Conservation (phyloP, 92 coral and sea anemone genomes). For the Umimayanthus kanabou region DNA sequence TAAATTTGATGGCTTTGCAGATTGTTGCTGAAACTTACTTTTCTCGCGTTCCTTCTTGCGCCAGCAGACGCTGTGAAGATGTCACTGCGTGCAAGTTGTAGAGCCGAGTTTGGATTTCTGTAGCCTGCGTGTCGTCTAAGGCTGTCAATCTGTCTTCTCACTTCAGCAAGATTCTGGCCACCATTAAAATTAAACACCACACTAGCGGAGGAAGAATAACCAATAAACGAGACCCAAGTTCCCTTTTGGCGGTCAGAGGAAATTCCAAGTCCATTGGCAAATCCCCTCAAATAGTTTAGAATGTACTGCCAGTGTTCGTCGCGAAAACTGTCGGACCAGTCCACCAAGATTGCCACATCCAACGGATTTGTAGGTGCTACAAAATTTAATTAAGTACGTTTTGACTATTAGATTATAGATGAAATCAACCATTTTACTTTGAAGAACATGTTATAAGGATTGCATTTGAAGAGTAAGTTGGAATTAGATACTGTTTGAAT, state of each 20-base stretch:
- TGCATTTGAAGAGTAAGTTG: too few relatives aligned
- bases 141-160: conserved; percentile 50
- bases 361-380: conserved; percentile 65
- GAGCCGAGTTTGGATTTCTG: conserved; percentile 61
- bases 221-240: conserved; percentile 67
- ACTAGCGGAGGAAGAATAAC: conserved; percentile 66
- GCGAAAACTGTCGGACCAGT: conserved; percentile 74
- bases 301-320: conserved; percentile 61
- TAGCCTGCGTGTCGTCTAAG: conserved; percentile 67
- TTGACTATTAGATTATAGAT: background rate
- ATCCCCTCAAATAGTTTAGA: conserved; percentile 58
- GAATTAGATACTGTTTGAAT: too few relatives aligned
- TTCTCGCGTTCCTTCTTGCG: conserved; percentile 62
- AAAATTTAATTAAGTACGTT: background rate
- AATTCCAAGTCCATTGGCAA: conserved; percentile 50
- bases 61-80: conserved; percentile 70
- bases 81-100: conserved; percentile 56
- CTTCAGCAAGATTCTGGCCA: conserved; percentile 46
- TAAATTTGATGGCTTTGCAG: background rate
- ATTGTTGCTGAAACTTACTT: conserved; percentile 49
- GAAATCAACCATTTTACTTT: background rate
- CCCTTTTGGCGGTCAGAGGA: conserved; percentile 53
- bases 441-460: background rate
- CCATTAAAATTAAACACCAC: conserved; percentile 66
- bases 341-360: conserved; percentile 73